These are phyloP conservation scores for Pseudomyrmex flavicornis DNA, from an alignment of 1,140 invertebrate species.

Conservation along the genomic window DNA sequence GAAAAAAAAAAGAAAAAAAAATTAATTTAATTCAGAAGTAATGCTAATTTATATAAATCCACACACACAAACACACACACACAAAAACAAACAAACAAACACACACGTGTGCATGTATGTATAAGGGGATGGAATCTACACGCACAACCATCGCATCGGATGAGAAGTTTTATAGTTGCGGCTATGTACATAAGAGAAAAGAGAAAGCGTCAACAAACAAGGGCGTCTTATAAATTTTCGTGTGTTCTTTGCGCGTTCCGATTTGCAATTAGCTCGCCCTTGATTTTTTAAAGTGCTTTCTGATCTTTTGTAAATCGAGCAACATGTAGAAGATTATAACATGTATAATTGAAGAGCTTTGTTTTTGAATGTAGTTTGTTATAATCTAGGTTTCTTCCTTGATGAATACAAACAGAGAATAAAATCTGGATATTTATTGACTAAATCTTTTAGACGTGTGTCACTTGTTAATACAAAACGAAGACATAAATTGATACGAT, in stretches of 20 bases:
- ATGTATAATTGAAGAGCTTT: slow-evolving; percentile 3
- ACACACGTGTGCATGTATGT: background rate
- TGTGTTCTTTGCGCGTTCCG: background rate
- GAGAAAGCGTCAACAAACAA: background rate
- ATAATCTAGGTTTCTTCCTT: background rate
- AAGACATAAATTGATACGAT: too few relatives aligned
- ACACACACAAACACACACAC: slow-evolving; percentile 31
- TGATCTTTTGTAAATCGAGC: slow-evolving; percentile 7
- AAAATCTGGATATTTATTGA: background rate
- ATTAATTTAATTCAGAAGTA: slow-evolving; percentile 42
- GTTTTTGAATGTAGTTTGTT: background rate
- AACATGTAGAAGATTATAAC: slow-evolving; percentile 7
- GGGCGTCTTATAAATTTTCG: slow-evolving; percentile 16
- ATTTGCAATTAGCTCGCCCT: slow-evolving; percentile 17
- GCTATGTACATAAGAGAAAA: slow-evolving; percentile 55
- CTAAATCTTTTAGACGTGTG: too few relatives aligned
- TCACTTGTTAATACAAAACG: background rate
- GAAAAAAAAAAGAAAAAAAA: slow-evolving; percentile 5
- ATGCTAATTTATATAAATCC: slow-evolving; percentile 70
- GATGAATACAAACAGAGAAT: background rate
- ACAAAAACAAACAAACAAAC: too few relatives aligned
- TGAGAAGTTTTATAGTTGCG: slow-evolving; percentile 66
- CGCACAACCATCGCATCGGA: slow-evolving; percentile 18
- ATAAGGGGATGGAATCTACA: slow-evolving; percentile 56
- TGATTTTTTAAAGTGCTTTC: slow-evolving; percentile 10